A percentile compares a stretch with the other conserved stretches of the same genome.
These are phyloP conservation scores for Panopea generosa DNA, from an alignment of 2,888 invertebrate genomes.

Conservation along the genomic window DNA sequence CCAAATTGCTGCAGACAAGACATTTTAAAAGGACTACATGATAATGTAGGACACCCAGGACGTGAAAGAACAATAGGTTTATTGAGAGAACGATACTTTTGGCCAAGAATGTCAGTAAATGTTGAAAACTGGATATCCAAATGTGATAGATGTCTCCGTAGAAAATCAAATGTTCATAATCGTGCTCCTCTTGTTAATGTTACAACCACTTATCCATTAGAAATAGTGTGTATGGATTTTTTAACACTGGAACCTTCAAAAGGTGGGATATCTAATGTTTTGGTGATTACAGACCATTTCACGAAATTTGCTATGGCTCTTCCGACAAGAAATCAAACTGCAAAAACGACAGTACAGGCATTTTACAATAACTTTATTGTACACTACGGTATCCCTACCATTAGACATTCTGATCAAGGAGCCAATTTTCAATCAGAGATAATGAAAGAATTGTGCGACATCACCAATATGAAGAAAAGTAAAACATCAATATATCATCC, in stretches of 20 bases:
- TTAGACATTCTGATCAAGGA: constrained; percentile 5
- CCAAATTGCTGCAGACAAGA: constrained; percentile 3
- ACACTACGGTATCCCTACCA: background rate
- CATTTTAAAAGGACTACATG: constrained; percentile 8
- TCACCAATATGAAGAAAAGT: constrained; percentile 4
- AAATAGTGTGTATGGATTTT: constrained; percentile 8
- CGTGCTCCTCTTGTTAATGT: background rate
- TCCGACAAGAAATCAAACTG: constrained; percentile 12
- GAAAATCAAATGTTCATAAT: background rate
- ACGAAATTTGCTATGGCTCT: background rate
- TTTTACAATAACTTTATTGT: constrained; percentile 5
- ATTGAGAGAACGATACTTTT: constrained; percentile 15
- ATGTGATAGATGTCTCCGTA: constrained; percentile 5
- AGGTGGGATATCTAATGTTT: background rate
- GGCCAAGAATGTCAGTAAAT: constrained; percentile 11
- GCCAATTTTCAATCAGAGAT: constrained; percentile 4
- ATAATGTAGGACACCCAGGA: constrained; percentile 17
- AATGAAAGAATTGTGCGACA: constrained; percentile 1
- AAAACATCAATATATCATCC: constrained; percentile 13
- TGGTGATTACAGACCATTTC: constrained; percentile 11
- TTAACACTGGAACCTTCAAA: constrained; percentile 7
- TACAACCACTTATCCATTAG: background rate
- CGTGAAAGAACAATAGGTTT: constrained; percentile 6
- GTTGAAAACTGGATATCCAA: constrained; percentile 12
- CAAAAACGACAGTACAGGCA: constrained; percentile 2